These are phyloP conservation scores for Dendrophyllia cribrosa DNA, from an alignment of 64 coral and sea anemone genomes.

Conservation along the genomic window DNA sequence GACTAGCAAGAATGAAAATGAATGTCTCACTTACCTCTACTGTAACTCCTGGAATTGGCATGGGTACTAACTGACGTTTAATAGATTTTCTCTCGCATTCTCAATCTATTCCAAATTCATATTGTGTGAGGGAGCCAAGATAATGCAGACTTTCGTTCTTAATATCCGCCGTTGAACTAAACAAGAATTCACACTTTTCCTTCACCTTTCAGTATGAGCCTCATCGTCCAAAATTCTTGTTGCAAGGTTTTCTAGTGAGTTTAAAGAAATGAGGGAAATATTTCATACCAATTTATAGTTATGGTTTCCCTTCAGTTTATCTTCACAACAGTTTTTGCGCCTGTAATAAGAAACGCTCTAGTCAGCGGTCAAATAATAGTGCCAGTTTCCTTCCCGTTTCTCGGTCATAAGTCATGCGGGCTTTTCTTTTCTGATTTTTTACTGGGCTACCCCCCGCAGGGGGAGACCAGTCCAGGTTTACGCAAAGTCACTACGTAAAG, in stretches of 20 bases:
- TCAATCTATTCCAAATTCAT: neutral
- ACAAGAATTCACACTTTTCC: neutral
- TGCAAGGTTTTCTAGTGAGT: neutral
- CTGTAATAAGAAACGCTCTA: neutral
- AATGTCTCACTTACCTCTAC: neutral
- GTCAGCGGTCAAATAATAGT: neutral
- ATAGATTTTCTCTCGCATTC: neutral
- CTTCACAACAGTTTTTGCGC: neutral
- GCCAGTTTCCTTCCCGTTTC: neutral
- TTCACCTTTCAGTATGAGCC: neutral
- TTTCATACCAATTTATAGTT: neutral
- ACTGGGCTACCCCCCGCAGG: too few species aligned
- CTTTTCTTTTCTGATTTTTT: too few species aligned
- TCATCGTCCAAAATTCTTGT: neutral
- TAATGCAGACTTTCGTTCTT: neutral
- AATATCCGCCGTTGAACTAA: neutral
- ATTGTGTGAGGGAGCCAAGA: too few species aligned
- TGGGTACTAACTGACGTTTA: neutral
- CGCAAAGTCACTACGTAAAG: too few species aligned
- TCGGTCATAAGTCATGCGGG: too few species aligned
- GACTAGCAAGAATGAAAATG: neutral
- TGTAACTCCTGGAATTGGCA: slow-evolving; percentile 52
- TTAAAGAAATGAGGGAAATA: neutral
- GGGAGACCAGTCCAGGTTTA: too few species aligned
- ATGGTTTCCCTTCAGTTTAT: neutral